Conservation (phyloP, 2,888 invertebrate genomes). For the Caenorhabditis japonica region DNA sequence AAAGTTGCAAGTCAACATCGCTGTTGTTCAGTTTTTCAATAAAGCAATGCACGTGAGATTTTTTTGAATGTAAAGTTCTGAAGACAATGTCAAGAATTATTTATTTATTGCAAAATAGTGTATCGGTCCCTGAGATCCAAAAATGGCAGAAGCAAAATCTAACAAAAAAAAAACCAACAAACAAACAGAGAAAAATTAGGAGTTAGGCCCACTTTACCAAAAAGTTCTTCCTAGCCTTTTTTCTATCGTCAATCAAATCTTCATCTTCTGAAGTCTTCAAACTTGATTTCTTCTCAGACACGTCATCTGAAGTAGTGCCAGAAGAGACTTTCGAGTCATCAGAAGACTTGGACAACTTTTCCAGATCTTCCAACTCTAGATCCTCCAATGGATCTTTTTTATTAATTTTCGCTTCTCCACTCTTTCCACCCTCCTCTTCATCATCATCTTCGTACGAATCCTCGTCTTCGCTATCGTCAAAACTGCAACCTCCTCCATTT, state of each 20-base stretch:
- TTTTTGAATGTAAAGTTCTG: no score
- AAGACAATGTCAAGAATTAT: no score
- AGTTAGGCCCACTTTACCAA: conserved; percentile 46
- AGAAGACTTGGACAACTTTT: conserved; percentile 55
- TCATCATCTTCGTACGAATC: conserved; percentile 41
- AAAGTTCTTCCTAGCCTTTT: conserved; percentile 32
- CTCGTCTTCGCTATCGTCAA: conserved; percentile 32
- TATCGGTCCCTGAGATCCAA: conserved; percentile 38
- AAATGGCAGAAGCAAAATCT: neutral
- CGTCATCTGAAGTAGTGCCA: neutral
- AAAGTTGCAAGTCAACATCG: no score
- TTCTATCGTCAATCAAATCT: conserved; percentile 40
- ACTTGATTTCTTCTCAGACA: conserved; percentile 14
- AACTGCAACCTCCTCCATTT: conserved; percentile 23
- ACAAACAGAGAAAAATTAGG: conserved; percentile 1
- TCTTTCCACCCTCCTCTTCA: conserved; percentile 46
- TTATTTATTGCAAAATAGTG: no score
- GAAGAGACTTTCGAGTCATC: conserved; percentile 15
- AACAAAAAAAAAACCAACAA: conserved; percentile 6
- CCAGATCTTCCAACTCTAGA: conserved; percentile 61
- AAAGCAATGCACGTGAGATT: no score
- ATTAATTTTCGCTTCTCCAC: conserved; percentile 52
- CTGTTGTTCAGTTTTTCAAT: no score
- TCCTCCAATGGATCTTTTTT: conserved; percentile 60
- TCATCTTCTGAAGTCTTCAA: conserved; percentile 38